These are phyloP conservation scores for Mnemiopsis leidyi DNA, from an alignment of 37 sponge, comb jelly and placozoan genomes.

Conservation along the genomic window DNA sequence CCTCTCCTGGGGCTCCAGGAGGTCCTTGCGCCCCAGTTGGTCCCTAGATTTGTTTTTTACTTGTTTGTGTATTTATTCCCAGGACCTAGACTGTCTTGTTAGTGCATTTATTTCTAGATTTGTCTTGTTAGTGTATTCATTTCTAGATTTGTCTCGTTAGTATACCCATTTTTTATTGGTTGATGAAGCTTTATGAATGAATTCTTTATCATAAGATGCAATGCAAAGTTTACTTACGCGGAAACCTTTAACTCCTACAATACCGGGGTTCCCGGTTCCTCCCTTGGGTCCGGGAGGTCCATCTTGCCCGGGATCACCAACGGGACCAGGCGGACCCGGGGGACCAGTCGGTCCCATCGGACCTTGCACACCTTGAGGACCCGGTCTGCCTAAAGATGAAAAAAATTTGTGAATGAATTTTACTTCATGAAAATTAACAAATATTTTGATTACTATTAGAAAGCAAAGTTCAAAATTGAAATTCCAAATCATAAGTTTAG, in stretches of 20 bases:
- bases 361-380: conserved; percentile 8
- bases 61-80: not conserved
- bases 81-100: too few relatives aligned
- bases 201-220: too few relatives aligned
- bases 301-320: not conserved
- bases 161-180: too few relatives aligned
- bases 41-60: not conserved
- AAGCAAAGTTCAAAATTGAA: not conserved
- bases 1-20: not conserved
- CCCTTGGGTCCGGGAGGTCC: conserved; percentile 10
- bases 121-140: too few relatives aligned
- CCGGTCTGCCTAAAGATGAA: not conserved
- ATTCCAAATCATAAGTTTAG: too few relatives aligned
- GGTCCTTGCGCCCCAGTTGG: not conserved
- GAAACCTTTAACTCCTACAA: not conserved
- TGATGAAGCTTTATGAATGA: too few relatives aligned
- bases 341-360: not conserved
- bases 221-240: conserved; percentile 14
- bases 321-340: not conserved
- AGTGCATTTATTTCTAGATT: too few relatives aligned
- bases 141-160: too few relatives aligned
- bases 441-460: not conserved
- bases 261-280: not conserved
- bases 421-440: not conserved
- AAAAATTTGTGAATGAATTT: not conserved